Base-by-base conservation (phyloP, 2,113 vertebrate genomes). In the Abramis brama region DNA sequence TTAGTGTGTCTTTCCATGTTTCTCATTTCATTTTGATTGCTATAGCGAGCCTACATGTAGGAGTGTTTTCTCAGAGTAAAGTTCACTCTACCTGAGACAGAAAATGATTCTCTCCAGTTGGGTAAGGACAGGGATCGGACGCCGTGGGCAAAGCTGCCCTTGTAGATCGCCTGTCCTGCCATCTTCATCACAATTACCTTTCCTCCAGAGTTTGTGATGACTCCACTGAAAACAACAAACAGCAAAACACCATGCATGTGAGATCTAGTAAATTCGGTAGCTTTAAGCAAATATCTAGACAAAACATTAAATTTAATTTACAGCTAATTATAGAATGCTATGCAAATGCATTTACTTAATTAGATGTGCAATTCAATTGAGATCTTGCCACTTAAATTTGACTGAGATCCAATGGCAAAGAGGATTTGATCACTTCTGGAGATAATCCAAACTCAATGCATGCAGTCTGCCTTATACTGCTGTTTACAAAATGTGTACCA, bases 181-280 rank as follows among this genome's bases (percentile, higher is more conserved):
- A 98, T 96, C 92, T 99, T 99, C 91, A 90, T 97, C 84, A 99
- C 97, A 0, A 98, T 97, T 82, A 99, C 94, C 91, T 96, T 98
- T 21, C 98, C 98, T 25, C 98, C 98, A 5, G 95, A 23, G 82
- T 97, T 97, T 87, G 95, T 95, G 47, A 99, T 96, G 90, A 97
- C 43, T 2, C 98, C 98, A 17, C 98, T 99, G 92, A 43, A 11
- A 75, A 73, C 60, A 82, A n/a, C 55, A n/a, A 11, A 73, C 17
- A 23, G 50, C 57, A 75, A n/a, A 36, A 62, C 73, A 47, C 33
- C 0, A 17, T 21, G 52, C 13, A 45, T 27, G 36, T 60, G 11
- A 25, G 23, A 25, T 39, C 9, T 15, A 39, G 23, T 13, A 33
- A 62, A 17, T 17, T 23, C 3, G 55, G 57, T 9, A 21, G 21